phyloP scores from a whole-genome alignment of 2,797 vertebrate genomes.

The Pantherophis alleghaniensis region DNA sequence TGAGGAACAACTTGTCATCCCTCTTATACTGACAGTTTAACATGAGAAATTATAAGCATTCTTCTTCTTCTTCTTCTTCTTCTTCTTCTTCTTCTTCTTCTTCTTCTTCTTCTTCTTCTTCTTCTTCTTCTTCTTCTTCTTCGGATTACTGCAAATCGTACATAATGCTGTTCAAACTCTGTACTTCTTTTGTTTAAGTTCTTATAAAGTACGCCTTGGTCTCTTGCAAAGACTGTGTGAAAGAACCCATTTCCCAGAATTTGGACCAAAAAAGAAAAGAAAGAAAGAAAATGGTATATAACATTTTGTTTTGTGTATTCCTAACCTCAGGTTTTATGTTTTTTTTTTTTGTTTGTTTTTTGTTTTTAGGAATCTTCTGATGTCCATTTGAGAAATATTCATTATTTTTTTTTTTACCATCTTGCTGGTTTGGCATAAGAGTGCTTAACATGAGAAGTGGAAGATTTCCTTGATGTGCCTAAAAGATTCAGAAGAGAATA shows the following conservation, averaged over 20 bases:
- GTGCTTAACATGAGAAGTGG: slow-evolving; percentile 79
- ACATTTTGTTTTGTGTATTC: slow-evolving; percentile 53
- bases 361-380: slow-evolving; percentile 65
- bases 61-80: background rate
- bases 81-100: background rate
- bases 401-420: slow-evolving; percentile 80
- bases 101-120: background rate
- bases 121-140: background rate
- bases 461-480: slow-evolving; percentile 90
- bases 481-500: slow-evolving; percentile 78
- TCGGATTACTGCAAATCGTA: slow-evolving; percentile 57
- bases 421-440: slow-evolving; percentile 94
- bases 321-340: slow-evolving; percentile 35
- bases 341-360: background rate
- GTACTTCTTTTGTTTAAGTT: slow-evolving; percentile 70
- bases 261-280: slow-evolving; percentile 27
- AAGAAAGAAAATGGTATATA: slow-evolving; percentile 21
- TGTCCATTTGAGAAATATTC: slow-evolving; percentile 71
- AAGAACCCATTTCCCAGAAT: slow-evolving; percentile 61
- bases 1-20: slow-evolving; percentile 70
- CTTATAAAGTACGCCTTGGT: slow-evolving; percentile 68
- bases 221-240: slow-evolving; percentile 66
- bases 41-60: slow-evolving; percentile 78
- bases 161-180: slow-evolving; percentile 73
- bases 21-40: slow-evolving; percentile 69